Evolutionary conservation across 2,113 vertebrate species (phyloP), one percentile per base, ranked within the genome.

Genomic region (Podarcis muralis): DNA sequence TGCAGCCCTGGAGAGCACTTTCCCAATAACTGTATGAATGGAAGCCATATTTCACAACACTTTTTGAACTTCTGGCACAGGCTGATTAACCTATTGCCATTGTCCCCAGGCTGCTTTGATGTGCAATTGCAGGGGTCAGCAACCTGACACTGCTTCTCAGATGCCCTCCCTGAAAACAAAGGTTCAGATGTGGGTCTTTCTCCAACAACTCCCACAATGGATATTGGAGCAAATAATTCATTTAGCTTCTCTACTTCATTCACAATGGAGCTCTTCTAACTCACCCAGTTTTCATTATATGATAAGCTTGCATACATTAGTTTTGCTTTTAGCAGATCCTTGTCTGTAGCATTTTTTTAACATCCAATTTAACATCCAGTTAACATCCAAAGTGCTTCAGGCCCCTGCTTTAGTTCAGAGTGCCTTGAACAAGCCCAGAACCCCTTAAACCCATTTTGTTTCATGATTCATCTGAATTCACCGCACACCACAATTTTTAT

Each of bases 1-100:
- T 57, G 30, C 76, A 90, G 89, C 89, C 91, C 93, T 25, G 2
- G 84, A 72, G 92, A 86, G 92, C 86, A 87, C 81, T 87, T 94
- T 96, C 89, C 91, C 93, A 92, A 88, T 76, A 95, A 95, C 85
- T 83, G 79, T 65, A 82, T 88, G 91, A 95, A 96, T 87, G 89
- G 87, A 13, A 87, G 88, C 87, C 59, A 25, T 87, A 80, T 94
- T 94, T 95, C 93, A 94, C 91, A 95, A 93, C 0, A 30, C 43
- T 32, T 62, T n/a, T 53, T 32, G 57, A 4, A 86, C 81, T 81
- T 69, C 43, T 76, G 59, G n/a, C 74, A 74, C 48, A 16, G 53
- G 1, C 25, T 68, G 6, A 84, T 85, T 88, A 91, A 85, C 22
- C 84, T 83, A 85, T 22, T 66, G 81, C 92, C 90, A 79, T 90